These are phyloP conservation scores for Graptemys geographica DNA, from an alignment of 2,797 vertebrate genomes.

Conservation along the genomic window DNA sequence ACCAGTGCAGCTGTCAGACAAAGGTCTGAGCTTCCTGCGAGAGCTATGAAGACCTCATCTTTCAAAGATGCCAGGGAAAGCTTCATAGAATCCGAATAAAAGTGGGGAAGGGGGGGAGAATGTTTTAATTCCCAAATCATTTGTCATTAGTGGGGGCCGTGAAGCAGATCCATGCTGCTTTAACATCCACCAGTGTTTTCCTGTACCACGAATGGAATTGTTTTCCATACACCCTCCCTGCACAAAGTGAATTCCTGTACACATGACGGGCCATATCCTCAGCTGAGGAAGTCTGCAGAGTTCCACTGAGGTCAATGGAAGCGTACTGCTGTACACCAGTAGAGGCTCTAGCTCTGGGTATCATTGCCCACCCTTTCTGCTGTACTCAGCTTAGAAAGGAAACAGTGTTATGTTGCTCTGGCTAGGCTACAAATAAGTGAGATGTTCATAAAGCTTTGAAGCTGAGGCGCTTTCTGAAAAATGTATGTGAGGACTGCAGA, in stretches of 20 bases:
- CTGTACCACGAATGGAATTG: slow-evolving; percentile 13
- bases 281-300: not conserved
- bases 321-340: not conserved
- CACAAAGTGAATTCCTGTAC: not conserved
- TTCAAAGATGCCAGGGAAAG: slow-evolving; percentile 41
- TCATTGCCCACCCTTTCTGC: not conserved
- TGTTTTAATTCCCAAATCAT: not conserved
- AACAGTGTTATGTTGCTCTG: accelerated
- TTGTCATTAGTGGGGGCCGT: not conserved
- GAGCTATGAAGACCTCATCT: slow-evolving; percentile 5
- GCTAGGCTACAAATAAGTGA: not conserved
- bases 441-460: not conserved
- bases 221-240: slow-evolving; percentile 42
- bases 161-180: not conserved
- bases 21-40: slow-evolving; percentile 63
- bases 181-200: not conserved
- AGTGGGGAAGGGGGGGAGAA: not conserved
- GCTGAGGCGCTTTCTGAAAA: not conserved
- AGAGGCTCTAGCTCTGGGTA: not conserved
- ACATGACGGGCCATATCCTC: not conserved
- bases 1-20: slow-evolving; percentile 61
- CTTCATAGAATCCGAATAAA: slow-evolving; percentile 27
- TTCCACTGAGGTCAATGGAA: not conserved
- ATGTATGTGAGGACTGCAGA: not conserved
- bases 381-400: not conserved